Conservation (phyloP, 2,113 vertebrate genomes). For the Aythya baeri region DNA sequence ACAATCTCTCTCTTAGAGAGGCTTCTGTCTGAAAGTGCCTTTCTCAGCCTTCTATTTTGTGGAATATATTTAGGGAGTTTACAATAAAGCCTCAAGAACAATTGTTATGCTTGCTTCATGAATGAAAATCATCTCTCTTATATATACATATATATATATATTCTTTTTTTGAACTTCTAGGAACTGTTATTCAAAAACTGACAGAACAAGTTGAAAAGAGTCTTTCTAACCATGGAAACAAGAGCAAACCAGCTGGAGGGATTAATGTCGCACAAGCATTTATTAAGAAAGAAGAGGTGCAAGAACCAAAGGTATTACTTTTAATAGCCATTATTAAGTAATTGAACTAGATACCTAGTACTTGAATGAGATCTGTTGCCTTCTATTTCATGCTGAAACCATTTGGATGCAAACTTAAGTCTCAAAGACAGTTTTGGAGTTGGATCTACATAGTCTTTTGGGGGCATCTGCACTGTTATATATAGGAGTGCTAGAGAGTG, state of each 20-base stretch:
- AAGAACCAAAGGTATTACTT: constrained; percentile 82
- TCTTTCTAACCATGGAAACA: constrained; percentile 63
- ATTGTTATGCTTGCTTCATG: not conserved
- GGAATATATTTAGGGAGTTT: not conserved
- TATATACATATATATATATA: too few species aligned
- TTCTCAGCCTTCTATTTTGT: not conserved
- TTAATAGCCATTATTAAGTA: not conserved
- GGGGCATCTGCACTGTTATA: not conserved
- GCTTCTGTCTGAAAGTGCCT: not conserved
- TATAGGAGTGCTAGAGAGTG: not conserved
- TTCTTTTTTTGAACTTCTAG: constrained; percentile 47
- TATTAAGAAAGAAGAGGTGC: constrained; percentile 76
- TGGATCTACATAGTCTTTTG: not conserved
- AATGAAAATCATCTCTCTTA: not conserved
- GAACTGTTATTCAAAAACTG: constrained; percentile 75
- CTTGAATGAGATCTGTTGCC: not conserved
- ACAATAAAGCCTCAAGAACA: not conserved
- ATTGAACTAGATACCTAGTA: not conserved
- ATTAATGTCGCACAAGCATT: constrained; percentile 72
- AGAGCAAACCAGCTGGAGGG: constrained; percentile 79
- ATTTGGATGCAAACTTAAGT: not conserved
- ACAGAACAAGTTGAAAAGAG: constrained; percentile 81
- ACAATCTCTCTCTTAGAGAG: not conserved
- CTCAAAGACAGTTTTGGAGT: not conserved
- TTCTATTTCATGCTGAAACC: not conserved